Base-by-base conservation (phyloP, 2,113 vertebrate species). In the Noturus placidus region DNA sequence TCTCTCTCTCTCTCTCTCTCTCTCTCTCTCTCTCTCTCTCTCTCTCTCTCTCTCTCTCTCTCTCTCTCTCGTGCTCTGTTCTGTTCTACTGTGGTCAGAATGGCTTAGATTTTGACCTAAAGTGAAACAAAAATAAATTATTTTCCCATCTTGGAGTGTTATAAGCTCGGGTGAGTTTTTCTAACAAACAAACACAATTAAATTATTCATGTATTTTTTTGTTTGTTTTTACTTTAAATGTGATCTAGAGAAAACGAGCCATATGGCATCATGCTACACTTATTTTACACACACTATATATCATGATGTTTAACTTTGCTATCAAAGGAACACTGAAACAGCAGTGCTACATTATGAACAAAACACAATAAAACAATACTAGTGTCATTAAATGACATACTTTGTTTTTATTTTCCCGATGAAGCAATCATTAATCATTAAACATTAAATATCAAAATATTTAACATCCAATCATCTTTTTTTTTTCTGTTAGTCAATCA, bases 51-150 rank as follows among this genome's bases (percentile, higher is more conserved):
- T 11, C n/a, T 80, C 2, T 56, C 30, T 85, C 22, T 82, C 61
- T 52, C 35, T 69, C 42, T 72, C 76, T 38, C 82, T 61, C 65
- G 79, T 74, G 65, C 74, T 83, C 82, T 35, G 52, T 82, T 83
- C n/a, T 67, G 35, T 57, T 1, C n/a, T 72, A 2, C 22, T 25
- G 19, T 33, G 30, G 67, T 70, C 67, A 70, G 33, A 70, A 70
- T 70, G 67, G 35, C 17, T 35, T 33, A 70, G 15, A 35, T 70
- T 70, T 20, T 19, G 6, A 9, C 15, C 11, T 1, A 65, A 65
- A 65, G 17, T 35, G 67, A 70, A 70, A 70, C 9, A 0, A 67
- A 33, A 5, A 65, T 30, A 33, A 8, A 9, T 70, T 20, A 20
- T 38, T 70, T 69, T 69, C 14, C 5, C 14, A 15, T 67, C 27